Evolutionary conservation across 2,888 invertebrate genomes (phyloP), one percentile per base, ranked within the genome.

Genomic region (Netelia virgata): DNA sequence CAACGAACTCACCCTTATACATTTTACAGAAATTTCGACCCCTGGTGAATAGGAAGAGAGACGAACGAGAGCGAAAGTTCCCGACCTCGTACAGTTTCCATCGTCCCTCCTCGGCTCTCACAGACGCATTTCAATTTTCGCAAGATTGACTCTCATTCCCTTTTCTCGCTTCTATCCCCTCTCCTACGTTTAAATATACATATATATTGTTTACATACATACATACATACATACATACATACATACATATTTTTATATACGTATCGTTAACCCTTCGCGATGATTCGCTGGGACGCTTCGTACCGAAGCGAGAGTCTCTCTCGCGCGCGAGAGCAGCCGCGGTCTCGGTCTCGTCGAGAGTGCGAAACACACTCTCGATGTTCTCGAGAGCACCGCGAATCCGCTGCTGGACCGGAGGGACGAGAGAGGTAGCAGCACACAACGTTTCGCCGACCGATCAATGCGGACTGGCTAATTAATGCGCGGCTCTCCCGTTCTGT

Each of bases 381-480:
- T 77, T 64, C 83, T 66, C 82, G 68, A 55, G 81, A 80, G 83
- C 41, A 63, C 64, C 36, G 73, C 66, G 81, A 73, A 75, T 63
- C 69, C 73, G 61, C 69, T 78, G 70, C 79, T 53, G 70, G 72
- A 14, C 16, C 57, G 9, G 75, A 23, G 76, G 43, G 6, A 6
- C 43, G 28, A 72, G 43, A 57, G 73, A 28, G 36, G 28, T 20
- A 59, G 59, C 43, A 5, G 28, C 83, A 69, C 83, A 80, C 69
- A 77, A 76, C 84, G 66, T 75, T 80, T 72, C 59, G 59, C 59
- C 76, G 72, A 75, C 70, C 82, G 86, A 84, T 84, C 79, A 84
- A 85, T 86, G 82, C 78, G 61, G 75, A 83, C 79, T 61, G 68
- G 86, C 84, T 84, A 84, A 86, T 86, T 84, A 86, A 85, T 82